Evolutionary conservation across 92 coral and sea anemone species (phyloP), one percentile per base, ranked within the genome.

Genomic region (Phenganax stokvisi): DNA sequence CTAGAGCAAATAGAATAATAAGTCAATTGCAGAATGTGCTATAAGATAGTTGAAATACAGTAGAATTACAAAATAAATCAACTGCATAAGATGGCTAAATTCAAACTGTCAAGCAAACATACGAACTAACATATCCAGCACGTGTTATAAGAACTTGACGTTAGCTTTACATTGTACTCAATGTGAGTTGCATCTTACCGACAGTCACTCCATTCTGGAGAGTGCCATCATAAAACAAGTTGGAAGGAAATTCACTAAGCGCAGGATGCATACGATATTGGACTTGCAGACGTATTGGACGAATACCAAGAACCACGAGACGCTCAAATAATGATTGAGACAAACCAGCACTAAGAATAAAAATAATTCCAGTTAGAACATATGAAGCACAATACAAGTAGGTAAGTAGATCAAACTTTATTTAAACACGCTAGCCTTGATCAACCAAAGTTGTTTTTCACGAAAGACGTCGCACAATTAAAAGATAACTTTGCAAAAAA

Each of bases 251-350:
- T 84, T 96, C 99, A n/a, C 99, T 96, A 68, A 96, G 91, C 3
- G 97, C 83, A 6, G 99, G 99, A 79, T 96, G 99, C 99, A 96
- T 96, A 79, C 99, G 97, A 84, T 96, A 96, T 85, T 96, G 99
- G 53, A 96, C 99, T 82, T 96, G 97, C 6, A 96, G 91, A 27
- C 99, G 97, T 51, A 96, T 96, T 8, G 99, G 99, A n/a, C 99
- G 92, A 80, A 96, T 96, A 12, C 99, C 99, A 28, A 96, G 87
- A 25, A 96, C 99, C 55, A 96, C 99, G 69, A 96, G 88, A 80
- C 99, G 91, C 83, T 96, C 99, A 92, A 96, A 96, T 87, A 96
- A 80, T 0, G 99, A 96, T 82, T 96, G 99, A 10, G 99, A 96
- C 82, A 96, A 83, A 6, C 99, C 99, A 89, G 99, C 99, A 86